Evolutionary conservation across 2,797 vertebrate species (phyloP).

Genomic region (Capromys pilorides): DNA sequence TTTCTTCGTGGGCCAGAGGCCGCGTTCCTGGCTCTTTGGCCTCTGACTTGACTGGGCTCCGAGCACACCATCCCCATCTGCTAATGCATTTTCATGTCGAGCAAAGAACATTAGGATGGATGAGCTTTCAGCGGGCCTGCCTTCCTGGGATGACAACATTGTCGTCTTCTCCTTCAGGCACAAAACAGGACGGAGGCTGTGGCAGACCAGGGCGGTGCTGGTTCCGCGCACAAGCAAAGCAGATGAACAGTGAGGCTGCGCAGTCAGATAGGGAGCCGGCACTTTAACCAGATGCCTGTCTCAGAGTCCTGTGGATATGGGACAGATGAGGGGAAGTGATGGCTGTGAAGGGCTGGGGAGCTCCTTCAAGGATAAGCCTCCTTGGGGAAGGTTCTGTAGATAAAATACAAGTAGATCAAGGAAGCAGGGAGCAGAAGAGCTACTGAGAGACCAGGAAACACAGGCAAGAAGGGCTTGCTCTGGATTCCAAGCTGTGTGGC

Average conservation of each 20-base stretch:
- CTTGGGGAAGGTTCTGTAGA: neutral
- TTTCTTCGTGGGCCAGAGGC: no score
- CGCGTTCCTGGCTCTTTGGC: neutral
- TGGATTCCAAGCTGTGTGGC: neutral
- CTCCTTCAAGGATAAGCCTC: neutral
- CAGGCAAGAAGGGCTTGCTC: neutral
- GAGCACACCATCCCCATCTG: slow-evolving; percentile 6
- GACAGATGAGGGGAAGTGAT: neutral
- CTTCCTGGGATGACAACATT: neutral
- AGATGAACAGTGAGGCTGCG: neutral
- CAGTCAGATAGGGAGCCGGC: neutral
- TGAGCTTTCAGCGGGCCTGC: slow-evolving; percentile 14
- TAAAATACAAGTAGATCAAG: neutral
- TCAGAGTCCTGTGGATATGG: accelerated
- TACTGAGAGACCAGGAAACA: neutral
- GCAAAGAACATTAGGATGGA: slow-evolving; percentile 48
- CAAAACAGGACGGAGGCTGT: neutral
- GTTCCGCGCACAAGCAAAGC: neutral
- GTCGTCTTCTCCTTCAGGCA: neutral
- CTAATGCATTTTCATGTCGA: neutral
- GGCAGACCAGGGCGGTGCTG: neutral
- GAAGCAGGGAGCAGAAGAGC: neutral
- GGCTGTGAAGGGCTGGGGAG: neutral
- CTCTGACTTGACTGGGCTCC: neutral
- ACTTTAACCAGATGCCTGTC: neutral